Evolutionary conservation across 2,113 vertebrate genomes (phyloP).

Genomic region (Climacteris rufus): DNA sequence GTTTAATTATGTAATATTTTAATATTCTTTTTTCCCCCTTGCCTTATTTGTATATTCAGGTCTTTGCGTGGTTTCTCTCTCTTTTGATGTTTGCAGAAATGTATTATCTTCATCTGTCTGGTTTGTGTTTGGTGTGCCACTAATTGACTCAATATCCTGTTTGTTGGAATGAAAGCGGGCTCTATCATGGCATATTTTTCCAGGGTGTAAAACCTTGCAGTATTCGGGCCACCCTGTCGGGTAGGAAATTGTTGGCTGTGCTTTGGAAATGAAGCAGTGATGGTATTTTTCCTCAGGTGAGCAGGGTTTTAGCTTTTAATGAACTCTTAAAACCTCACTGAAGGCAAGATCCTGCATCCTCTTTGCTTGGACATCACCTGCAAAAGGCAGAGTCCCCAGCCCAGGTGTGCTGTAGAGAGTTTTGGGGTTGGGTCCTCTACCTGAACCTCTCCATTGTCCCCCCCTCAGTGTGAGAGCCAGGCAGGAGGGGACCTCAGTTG

Average conservation of each 20-base stretch:
- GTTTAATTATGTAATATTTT: slow-evolving; percentile 2
- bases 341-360: neutral
- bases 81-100: slow-evolving; percentile 66
- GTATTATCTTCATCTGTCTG: slow-evolving; percentile 66
- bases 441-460: neutral
- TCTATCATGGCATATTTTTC: neutral
- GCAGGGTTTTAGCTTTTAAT: neutral
- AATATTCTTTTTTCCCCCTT: neutral
- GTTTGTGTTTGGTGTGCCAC: slow-evolving; percentile 58
- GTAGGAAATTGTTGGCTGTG: neutral
- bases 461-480: accelerated
- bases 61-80: slow-evolving; percentile 49
- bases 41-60: slow-evolving; percentile 25
- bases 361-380: neutral
- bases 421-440: neutral
- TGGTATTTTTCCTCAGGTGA: slow-evolving; percentile 9
- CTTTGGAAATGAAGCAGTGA: neutral
- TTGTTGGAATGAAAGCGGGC: neutral
- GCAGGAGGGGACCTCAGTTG: neutral
- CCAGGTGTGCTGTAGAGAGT: neutral
- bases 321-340: neutral
- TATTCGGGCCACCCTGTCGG: neutral
- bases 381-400: neutral
- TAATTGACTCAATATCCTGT: slow-evolving; percentile 62
- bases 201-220: slow-evolving; percentile 25